A percentile compares a stretch with the other conserved stretches of the same genome.
phyloP scores from a whole-genome alignment of 1,140 invertebrate genomes.

The Zaprionus ornatus region DNA sequence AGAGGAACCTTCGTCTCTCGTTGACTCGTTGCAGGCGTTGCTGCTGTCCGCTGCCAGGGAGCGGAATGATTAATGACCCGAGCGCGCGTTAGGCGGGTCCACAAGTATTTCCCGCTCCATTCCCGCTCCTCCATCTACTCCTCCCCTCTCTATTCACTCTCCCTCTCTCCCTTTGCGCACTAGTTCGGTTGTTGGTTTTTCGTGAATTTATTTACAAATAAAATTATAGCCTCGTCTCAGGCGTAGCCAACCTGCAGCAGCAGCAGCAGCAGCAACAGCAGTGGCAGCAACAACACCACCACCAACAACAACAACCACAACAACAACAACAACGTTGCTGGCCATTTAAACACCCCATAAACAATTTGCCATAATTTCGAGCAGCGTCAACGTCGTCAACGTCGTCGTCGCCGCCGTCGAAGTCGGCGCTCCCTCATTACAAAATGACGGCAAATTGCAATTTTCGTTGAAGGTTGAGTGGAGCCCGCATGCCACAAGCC shows the following conservation, averaged over 20 bases:
- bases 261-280: slow-evolving; percentile 12
- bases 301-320: slow-evolving; percentile 27
- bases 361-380: slow-evolving; percentile 81
- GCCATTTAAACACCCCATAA: slow-evolving; percentile 80
- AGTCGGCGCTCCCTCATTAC: slow-evolving; percentile 75
- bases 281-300: slow-evolving; percentile 21
- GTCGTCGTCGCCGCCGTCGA: slow-evolving; percentile 35
- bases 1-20: slow-evolving; percentile 15
- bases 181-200: slow-evolving; percentile 69
- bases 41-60: slow-evolving; percentile 45
- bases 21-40: slow-evolving; percentile 43
- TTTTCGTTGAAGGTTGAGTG: slow-evolving; percentile 65
- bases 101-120: slow-evolving; percentile 18
- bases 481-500: slow-evolving; percentile 64
- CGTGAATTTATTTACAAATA: slow-evolving; percentile 82
- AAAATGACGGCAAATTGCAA: slow-evolving; percentile 82
- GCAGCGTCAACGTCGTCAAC: slow-evolving; percentile 42
- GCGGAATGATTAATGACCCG: slow-evolving; percentile 47
- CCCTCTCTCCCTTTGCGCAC: background rate
- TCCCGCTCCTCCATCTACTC: background rate
- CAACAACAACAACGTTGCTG: slow-evolving; percentile 32
- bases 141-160: background rate
- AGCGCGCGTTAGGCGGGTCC: slow-evolving; percentile 51
- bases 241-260: slow-evolving; percentile 42
- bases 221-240: slow-evolving; percentile 71